Conservation (phyloP, 2,888 invertebrate species). For the Hecatera dysodea region DNA sequence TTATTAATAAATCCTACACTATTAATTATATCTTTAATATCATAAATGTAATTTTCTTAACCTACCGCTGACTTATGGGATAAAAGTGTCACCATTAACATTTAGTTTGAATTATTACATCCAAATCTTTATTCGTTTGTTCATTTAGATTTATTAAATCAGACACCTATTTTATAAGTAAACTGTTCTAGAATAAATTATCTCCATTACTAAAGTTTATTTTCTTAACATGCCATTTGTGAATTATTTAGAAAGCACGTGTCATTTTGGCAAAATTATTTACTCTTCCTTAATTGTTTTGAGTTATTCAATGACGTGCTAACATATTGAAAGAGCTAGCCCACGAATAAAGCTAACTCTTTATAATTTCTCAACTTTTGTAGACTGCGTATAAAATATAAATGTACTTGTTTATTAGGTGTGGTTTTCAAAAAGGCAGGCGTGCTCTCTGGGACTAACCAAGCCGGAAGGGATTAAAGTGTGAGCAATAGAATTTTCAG, state of each 20-base stretch:
- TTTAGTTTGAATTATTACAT: slow-evolving; percentile 46
- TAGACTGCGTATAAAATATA: slow-evolving; percentile 61
- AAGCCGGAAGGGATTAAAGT: slow-evolving; percentile 66
- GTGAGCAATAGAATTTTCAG: slow-evolving; percentile 60
- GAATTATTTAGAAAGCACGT: slow-evolving; percentile 47
- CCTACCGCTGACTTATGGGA: slow-evolving; percentile 31
- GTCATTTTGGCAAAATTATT: slow-evolving; percentile 55
- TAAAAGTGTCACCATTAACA: slow-evolving; percentile 38
- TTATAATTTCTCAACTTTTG: slow-evolving; percentile 59
- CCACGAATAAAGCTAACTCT: slow-evolving; percentile 53
- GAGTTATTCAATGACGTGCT: slow-evolving; percentile 33
- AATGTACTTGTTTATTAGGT: slow-evolving; percentile 62
- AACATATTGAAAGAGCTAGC: slow-evolving; percentile 49
- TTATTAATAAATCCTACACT: neutral
- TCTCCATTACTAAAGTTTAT: slow-evolving; percentile 5
- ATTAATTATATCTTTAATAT: neutral
- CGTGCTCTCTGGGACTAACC: slow-evolving; percentile 60
- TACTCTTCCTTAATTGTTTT: slow-evolving; percentile 47
- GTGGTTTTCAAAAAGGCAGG: slow-evolving; percentile 68
- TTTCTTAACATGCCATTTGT: slow-evolving; percentile 22
- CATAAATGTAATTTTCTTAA: slow-evolving; percentile 40
- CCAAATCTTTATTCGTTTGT: neutral
- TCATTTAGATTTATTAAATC: slow-evolving; percentile 27
- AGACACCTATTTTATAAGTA: slow-evolving; percentile 15
- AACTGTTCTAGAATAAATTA: slow-evolving; percentile 20